These are phyloP conservation scores for Todus mexicanus DNA, from an alignment of 2,797 vertebrate genomes.

Conservation along the genomic window DNA sequence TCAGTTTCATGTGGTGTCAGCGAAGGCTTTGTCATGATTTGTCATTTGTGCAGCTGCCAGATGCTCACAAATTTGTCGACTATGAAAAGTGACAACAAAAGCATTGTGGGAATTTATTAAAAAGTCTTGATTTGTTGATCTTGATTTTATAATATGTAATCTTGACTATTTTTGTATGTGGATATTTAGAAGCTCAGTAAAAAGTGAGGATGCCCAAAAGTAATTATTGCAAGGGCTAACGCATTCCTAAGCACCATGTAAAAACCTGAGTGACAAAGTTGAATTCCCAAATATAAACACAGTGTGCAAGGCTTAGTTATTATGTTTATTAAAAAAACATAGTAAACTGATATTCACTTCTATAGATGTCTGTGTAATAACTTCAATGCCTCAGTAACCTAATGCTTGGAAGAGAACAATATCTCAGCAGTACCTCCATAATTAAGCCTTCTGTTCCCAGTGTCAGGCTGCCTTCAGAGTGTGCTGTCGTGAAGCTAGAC, in stretches of 20 bases:
- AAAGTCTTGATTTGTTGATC: not conserved
- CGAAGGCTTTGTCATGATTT: not conserved
- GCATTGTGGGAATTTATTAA: not conserved
- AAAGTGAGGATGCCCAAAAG: not conserved
- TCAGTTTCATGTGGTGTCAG: not conserved
- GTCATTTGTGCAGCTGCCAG: not conserved
- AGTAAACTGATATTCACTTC: not conserved
- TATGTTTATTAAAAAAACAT: not conserved
- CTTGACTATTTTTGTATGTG: not conserved
- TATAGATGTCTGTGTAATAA: not conserved
- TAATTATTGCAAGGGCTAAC: not conserved
- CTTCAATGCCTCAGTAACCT: not conserved
- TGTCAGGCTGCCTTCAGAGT: not conserved
- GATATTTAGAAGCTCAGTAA: not conserved
- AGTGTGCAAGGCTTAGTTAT: not conserved
- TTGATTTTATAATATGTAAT: not conserved
- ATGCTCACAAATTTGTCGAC: not conserved
- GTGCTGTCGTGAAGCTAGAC: not conserved
- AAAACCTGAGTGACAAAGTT: not conserved
- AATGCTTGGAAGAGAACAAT: not conserved
- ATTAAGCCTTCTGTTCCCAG: constrained; percentile 7
- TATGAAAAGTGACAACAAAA: not conserved
- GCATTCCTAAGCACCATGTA: not conserved
- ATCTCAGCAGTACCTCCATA: not conserved
- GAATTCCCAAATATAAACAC: not conserved